Percentiles rank a stretch among this genome's conserved stretches.
Conservation (phyloP, 1,140 invertebrate species). For the Cotesia glomerata region DNA sequence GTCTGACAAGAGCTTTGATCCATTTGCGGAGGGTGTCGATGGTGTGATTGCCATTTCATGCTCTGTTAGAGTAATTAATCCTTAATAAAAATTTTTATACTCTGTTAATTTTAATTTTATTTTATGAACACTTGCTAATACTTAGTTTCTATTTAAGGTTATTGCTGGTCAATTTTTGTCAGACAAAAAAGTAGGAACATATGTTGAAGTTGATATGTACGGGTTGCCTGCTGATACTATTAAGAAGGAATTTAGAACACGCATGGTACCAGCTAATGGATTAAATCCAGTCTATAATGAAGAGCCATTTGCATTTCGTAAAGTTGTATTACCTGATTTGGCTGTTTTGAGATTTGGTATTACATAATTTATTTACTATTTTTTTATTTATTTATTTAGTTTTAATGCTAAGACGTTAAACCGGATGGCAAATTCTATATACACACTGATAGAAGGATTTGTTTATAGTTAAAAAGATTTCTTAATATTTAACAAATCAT, state of each 20-base stretch:
- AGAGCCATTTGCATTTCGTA: constrained; percentile 84
- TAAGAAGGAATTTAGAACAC: constrained; percentile 81
- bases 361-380: constrained; percentile 14
- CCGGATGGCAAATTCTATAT: no score
- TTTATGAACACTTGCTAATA: neutral
- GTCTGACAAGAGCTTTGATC: constrained; percentile 76
- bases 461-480: no score
- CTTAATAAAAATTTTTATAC: constrained; percentile 19
- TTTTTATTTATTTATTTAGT: neutral
- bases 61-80: constrained; percentile 67
- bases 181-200: constrained; percentile 67
- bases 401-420: no score
- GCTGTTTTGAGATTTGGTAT: constrained; percentile 93
- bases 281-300: constrained; percentile 85
- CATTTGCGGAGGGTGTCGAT: constrained; percentile 80
- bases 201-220: constrained; percentile 87
- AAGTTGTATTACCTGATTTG: constrained; percentile 94
- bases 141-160: constrained; percentile 38
- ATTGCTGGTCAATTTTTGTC: constrained; percentile 60
- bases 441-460: no score
- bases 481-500: no score
- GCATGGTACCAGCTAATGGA: constrained; percentile 81
- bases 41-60: constrained; percentile 81
- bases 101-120: neutral
- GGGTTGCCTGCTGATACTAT: constrained; percentile 84